These are phyloP conservation scores for Acanthurus lineatus DNA, from an alignment of 2,797 vertebrate species.

Conservation along the genomic window DNA sequence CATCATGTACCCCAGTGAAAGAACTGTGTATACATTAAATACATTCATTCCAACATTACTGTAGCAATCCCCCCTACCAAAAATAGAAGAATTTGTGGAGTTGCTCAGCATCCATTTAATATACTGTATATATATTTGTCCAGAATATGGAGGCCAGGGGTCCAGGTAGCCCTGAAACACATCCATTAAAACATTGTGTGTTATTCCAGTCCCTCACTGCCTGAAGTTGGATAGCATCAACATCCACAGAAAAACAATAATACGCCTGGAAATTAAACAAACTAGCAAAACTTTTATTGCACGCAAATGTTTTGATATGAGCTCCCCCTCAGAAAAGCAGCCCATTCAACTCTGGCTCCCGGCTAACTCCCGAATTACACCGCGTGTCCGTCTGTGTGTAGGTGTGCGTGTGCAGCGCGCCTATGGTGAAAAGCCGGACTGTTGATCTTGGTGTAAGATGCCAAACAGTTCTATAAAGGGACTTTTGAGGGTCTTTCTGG, in stretches of 20 bases:
- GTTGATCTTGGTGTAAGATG: constrained; percentile 76
- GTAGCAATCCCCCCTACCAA: no score
- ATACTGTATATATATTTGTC: constrained; percentile 9
- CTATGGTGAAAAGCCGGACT: constrained; percentile 72
- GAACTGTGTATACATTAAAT: background rate
- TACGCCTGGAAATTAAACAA: constrained; percentile 73
- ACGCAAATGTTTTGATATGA: constrained; percentile 75
- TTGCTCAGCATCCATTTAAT: background rate
- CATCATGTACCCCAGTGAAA: background rate
- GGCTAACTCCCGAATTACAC: constrained; percentile 49
- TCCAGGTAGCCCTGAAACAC: constrained; percentile 50
- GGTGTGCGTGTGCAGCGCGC: constrained; percentile 29
- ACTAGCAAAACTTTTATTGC: constrained; percentile 73
- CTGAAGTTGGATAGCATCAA: constrained; percentile 58
- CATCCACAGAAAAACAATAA: constrained; percentile 77
- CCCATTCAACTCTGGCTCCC: constrained; percentile 62
- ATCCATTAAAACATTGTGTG: constrained; percentile 67
- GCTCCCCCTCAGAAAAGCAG: constrained; percentile 55
- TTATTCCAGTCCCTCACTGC: constrained; percentile 67
- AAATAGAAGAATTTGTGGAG: no score
- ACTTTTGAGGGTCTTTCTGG: constrained; percentile 79
- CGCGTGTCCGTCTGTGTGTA: constrained; percentile 6
- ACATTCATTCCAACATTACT: constrained; percentile 6
- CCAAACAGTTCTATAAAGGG: constrained; percentile 79
- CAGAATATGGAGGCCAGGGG: constrained; percentile 10